These are phyloP conservation scores for Torymus texanus DNA, from an alignment of 2,888 invertebrate species.

Conservation along the genomic window DNA sequence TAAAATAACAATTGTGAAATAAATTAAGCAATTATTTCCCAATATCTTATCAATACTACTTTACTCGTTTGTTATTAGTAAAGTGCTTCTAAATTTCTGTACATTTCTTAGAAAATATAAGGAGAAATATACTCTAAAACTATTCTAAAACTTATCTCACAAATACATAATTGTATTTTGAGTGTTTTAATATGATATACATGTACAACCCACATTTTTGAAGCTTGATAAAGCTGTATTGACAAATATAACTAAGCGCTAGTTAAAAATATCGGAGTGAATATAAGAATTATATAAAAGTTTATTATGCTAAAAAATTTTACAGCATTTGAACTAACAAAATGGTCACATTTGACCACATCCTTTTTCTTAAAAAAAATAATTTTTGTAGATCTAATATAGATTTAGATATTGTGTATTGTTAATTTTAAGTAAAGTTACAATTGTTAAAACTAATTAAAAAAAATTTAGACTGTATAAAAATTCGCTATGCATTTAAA, in stretches of 20 bases:
- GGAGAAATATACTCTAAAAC: background rate
- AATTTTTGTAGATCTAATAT: slow-evolving; percentile 25
- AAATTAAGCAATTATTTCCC: background rate
- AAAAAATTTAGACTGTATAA: slow-evolving; percentile 40
- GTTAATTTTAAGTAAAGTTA: slow-evolving; percentile 47
- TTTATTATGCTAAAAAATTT: slow-evolving; percentile 26
- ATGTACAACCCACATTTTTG: slow-evolving; percentile 19
- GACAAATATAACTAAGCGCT: slow-evolving; percentile 27
- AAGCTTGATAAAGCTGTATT: slow-evolving; percentile 28
- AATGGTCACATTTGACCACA: slow-evolving; percentile 11
- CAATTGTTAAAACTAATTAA: slow-evolving; percentile 51
- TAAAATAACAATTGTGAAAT: slow-evolving; percentile 8
- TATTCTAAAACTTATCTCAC: slow-evolving; percentile 16
- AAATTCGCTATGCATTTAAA: slow-evolving; percentile 41
- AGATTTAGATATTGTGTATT: slow-evolving; percentile 30
- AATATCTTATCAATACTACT: background rate
- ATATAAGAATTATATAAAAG: slow-evolving; percentile 23
- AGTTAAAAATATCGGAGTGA: slow-evolving; percentile 11
- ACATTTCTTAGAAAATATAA: background rate
- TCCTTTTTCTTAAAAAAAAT: slow-evolving; percentile 8
- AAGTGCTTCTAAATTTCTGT: slow-evolving; percentile 6
- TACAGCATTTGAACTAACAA: slow-evolving; percentile 16
- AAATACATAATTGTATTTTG: slow-evolving; percentile 29
- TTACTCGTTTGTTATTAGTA: background rate
- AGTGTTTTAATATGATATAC: slow-evolving; percentile 36